These are phyloP conservation scores for Nothoprocta pentlandii DNA, from an alignment of 2,113 vertebrate genomes.

Conservation along the genomic window DNA sequence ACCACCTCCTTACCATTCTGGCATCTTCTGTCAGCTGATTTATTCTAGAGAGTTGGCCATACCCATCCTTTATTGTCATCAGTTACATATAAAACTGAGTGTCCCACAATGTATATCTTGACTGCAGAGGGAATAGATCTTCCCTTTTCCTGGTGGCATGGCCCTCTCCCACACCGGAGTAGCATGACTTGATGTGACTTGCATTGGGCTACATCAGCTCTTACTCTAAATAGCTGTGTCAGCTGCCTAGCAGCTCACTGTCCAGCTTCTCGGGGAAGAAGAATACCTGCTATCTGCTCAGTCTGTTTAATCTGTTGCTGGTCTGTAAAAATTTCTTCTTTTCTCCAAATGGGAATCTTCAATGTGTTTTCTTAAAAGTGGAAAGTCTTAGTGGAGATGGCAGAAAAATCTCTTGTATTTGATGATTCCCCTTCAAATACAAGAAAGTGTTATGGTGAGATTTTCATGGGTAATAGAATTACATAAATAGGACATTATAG, in stretches of 20 bases:
- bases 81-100: background rate
- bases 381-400: background rate
- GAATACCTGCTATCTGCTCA: background rate
- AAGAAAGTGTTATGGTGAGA: background rate
- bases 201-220: background rate
- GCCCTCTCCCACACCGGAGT: background rate
- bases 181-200: background rate
- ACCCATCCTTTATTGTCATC: constrained; percentile 1
- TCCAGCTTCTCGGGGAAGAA: background rate
- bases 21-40: background rate
- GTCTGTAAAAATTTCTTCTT: background rate
- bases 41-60: background rate
- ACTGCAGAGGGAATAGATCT: background rate
- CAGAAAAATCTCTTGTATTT: background rate
- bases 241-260: background rate
- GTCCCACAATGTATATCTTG: background rate
- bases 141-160: background rate
- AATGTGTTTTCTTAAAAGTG: background rate
- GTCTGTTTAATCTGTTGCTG: background rate
- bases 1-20: background rate
- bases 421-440: background rate
- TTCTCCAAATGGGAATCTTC: background rate
- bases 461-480: background rate
- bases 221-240: background rate
- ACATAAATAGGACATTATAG: background rate